Evolutionary conservation across 2,888 invertebrate genomes (phyloP).

Genomic region (Agelastica alni): DNA sequence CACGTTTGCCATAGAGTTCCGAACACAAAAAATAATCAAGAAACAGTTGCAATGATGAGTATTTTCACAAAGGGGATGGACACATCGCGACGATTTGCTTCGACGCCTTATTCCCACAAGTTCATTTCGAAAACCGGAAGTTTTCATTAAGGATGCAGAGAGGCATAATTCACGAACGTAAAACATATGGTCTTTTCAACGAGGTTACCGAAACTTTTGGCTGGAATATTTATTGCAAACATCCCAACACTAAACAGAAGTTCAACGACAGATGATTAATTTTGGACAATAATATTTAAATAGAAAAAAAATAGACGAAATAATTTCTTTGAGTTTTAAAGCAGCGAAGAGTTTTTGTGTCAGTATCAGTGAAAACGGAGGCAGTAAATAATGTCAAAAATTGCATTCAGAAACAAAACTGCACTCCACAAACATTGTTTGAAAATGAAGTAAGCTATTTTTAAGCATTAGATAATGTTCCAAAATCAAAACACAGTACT

Average conservation of each 20-base stretch:
- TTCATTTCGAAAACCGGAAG: slow-evolving; percentile 13
- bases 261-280: no score
- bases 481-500: no score
- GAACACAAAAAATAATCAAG: background rate
- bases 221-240: background rate
- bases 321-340: no score
- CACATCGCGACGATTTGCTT: slow-evolving; percentile 8
- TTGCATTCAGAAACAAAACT: no score
- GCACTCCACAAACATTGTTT: no score
- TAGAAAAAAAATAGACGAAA: no score
- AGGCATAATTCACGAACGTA: slow-evolving; percentile 18
- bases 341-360: no score
- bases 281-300: no score
- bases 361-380: no score
- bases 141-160: slow-evolving; percentile 10
- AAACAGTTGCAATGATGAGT: slow-evolving; percentile 3
- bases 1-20: background rate
- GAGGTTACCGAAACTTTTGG: background rate
- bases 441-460: no score
- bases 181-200: slow-evolving; percentile 14
- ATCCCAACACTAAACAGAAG: background rate
- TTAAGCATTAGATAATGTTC: no score
- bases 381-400: no score
- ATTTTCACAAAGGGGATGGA: background rate
- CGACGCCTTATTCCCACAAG: slow-evolving; percentile 16